Conservation (phyloP, 2,113 vertebrate genomes). For the Chunga burmeisteri region DNA sequence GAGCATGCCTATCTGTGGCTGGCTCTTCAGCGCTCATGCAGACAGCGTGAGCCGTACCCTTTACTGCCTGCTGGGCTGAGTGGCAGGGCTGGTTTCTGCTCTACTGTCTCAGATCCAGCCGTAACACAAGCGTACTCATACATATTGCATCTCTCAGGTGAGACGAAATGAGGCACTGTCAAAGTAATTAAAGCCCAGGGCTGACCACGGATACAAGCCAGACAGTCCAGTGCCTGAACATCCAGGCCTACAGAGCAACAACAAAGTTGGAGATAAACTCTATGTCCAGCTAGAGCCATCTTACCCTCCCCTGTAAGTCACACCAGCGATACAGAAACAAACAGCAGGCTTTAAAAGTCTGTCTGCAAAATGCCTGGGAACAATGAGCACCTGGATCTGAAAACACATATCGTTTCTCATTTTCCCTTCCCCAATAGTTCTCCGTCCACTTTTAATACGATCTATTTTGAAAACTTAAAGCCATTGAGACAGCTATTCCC, state of each 20-base stretch:
- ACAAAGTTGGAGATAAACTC: not conserved
- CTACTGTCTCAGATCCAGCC: not conserved
- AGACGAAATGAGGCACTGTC: constrained; percentile 20
- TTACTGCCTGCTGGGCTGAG: not conserved
- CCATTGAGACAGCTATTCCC: not conserved
- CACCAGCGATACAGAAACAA: not conserved
- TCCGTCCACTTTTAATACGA: not conserved
- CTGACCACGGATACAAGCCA: not conserved
- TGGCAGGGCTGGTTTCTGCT: not conserved
- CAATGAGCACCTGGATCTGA: not conserved
- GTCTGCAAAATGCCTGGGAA: not conserved
- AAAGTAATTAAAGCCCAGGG: constrained; percentile 54
- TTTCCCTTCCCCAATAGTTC: not conserved
- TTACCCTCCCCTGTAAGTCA: not conserved
- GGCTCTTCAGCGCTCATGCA: not conserved
- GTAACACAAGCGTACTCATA: constrained; percentile 54
- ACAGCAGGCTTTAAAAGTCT: not conserved
- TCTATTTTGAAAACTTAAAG: not conserved
- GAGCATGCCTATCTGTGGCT: not conserved
- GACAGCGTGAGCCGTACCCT: not conserved
- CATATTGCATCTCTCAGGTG: constrained; percentile 54
- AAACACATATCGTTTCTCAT: not conserved
- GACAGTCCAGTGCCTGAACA: not conserved
- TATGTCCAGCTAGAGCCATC: not conserved
- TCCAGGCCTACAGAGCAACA: not conserved